These are phyloP conservation scores for Xiphophorus couchianus DNA, from an alignment of 2,113 vertebrate species.

Conservation along the genomic window DNA sequence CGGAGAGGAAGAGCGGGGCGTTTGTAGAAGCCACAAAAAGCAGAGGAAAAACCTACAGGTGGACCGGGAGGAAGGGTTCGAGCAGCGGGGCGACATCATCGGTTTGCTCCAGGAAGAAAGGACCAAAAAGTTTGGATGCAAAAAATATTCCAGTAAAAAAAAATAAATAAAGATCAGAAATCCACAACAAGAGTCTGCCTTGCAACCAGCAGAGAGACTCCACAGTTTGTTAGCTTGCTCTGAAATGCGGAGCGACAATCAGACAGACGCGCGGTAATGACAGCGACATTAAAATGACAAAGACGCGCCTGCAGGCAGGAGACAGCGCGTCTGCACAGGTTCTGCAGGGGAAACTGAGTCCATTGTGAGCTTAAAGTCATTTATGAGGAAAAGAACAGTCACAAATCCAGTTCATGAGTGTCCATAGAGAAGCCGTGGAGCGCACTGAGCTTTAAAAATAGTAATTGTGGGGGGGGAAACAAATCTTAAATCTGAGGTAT, in stretches of 20 bases:
- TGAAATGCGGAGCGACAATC: slow-evolving; percentile 43
- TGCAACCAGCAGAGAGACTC: slow-evolving; percentile 10
- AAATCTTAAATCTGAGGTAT: slow-evolving; percentile 12
- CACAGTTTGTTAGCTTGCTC: slow-evolving; percentile 16
- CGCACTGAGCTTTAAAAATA: neutral
- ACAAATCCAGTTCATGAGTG: slow-evolving; percentile 2
- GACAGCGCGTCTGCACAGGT: slow-evolving; percentile 58
- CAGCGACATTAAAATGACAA: slow-evolving; percentile 73
- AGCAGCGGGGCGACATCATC: slow-evolving; percentile 67
- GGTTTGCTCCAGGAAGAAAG: slow-evolving; percentile 23
- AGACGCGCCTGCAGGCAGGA: slow-evolving; percentile 60
- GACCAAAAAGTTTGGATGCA: neutral
- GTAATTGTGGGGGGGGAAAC: neutral
- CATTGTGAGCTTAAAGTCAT: neutral
- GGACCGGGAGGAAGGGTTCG: slow-evolving; percentile 58
- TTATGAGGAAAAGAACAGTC: neutral
- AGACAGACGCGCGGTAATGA: slow-evolving; percentile 49
- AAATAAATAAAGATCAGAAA: neutral
- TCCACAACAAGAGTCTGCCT: slow-evolving; percentile 3
- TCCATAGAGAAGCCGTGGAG: neutral
- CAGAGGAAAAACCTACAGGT: slow-evolving; percentile 69
- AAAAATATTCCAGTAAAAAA: slow-evolving; percentile 29
- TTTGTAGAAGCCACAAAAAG: slow-evolving; percentile 69
- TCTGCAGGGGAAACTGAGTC: slow-evolving; percentile 1
- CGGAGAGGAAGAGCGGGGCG: slow-evolving; percentile 66